These are phyloP conservation scores for Ophioderma brevispina DNA, from an alignment of 35 echinoderm and acorn worm genomes.

Conservation along the genomic window DNA sequence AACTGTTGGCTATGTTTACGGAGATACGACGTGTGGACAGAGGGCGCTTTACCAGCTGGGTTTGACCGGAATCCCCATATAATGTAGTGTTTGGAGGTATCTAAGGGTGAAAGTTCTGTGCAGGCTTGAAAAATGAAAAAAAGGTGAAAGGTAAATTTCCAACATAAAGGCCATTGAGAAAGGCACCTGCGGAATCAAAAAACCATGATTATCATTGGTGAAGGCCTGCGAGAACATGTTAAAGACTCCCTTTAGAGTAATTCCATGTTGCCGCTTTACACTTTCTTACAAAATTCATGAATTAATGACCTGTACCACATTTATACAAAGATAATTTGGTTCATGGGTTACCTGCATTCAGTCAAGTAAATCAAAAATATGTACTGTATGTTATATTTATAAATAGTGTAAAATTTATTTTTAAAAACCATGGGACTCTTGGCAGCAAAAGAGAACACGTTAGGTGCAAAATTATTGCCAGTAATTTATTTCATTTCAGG, in stretches of 20 bases:
- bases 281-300: too few relatives aligned
- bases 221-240: too few relatives aligned
- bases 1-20: slow-evolving; percentile 85
- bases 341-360: neutral
- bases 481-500: slow-evolving; percentile 13
- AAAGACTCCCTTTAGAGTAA: too few relatives aligned
- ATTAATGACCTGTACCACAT: too few relatives aligned
- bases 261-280: too few relatives aligned
- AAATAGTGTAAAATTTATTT: neutral
- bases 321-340: neutral
- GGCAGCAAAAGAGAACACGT: neutral
- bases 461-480: neutral
- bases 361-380: neutral
- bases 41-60: slow-evolving; percentile 83
- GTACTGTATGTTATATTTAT: neutral
- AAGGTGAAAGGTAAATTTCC: neutral
- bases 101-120: too few relatives aligned
- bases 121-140: too few relatives aligned
- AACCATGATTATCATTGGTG: too few relatives aligned
- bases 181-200: too few relatives aligned
- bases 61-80: slow-evolving; percentile 94
- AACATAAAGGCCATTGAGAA: neutral
- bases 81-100: slow-evolving; percentile 70
- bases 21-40: slow-evolving; percentile 95
- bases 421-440: neutral